Base-by-base conservation (phyloP, 2,797 vertebrate species). In the Miichthys miiuy region DNA sequence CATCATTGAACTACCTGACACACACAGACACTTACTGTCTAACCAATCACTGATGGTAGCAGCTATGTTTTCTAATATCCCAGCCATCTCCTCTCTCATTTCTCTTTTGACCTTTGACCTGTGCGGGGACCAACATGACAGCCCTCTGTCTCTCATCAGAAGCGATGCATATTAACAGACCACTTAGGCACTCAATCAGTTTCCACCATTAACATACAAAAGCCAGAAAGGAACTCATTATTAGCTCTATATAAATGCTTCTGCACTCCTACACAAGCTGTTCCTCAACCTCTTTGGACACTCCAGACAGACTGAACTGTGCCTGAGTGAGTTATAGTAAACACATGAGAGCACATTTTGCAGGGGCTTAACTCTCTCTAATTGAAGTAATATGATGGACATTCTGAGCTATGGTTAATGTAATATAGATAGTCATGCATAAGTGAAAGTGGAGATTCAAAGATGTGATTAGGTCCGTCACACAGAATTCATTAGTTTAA, bases 151-250 rank as follows among this genome's bases (percentile, higher is more conserved):
- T 83, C 73, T 58, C 10, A 20, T 17, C 46, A 30, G 50, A 73
- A 68, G 68, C 4, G 17, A 77, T 82, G 66, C 70, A 83, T 91
- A 85, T 83, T 81, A 82, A 86, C 63, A 25, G 60, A 52, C 16
- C 72, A 66, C 75, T 72, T 55, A 52, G 66, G 52, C n/a, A 23
- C 66, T 13, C n/a, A 78, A 52, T 60, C 9, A 5, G 9, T 50
- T 52, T 63, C 62, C 63, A 0, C 3, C 67, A 65, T 78, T 85
- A 87, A 69, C 64, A 87, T 58, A 54, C 42, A 71, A 71, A 80
- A 67, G 52, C 56, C 72, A 56, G 63, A 76, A 79, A 85, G 84
- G 62, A 77, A 25, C 47, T 82, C 69, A 72, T 82, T 76, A 85
- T 87, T 72, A 75, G 42, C 21, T 1, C 30, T 44, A 56, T 21